Evolutionary conservation across 2,797 vertebrate species (phyloP), one percentile per base, ranked within the genome.

Genomic region (Allenopithecus nigroviridis): DNA sequence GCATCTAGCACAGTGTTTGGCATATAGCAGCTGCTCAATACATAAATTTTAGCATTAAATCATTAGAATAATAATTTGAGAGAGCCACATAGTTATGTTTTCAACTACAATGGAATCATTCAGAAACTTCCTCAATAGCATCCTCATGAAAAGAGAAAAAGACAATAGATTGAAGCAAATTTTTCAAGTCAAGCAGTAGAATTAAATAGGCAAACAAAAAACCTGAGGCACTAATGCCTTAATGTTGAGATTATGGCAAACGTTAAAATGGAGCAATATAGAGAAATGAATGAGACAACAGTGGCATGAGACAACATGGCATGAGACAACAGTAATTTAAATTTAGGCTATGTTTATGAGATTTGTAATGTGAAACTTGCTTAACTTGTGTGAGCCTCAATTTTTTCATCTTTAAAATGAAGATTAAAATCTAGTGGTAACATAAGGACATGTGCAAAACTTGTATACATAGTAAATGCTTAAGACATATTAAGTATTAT

Each of bases 401-500:
- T 64, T 61, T 94, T 70, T 19, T 81, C 48, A 76, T 75, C 43
- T 91, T 74, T 75, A 84, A 90, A 92, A 75, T 75, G n/a, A 91
- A 92, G 28, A 93, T 57, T 64, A 19, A 93, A 86, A 55, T 30
- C 8, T 61, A 86, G 43, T 78, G 21, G 64, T 5, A 59, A 64
- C 12, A 36, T 75, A 75, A 83, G 59, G 26, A 61, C 28, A 72
- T 74, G 24, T 84, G 14, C 3, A 57, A 79, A 74, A 39, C 28
- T 21, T 92, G 13, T 3, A 17, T 43, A n/a, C 10, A 59, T 11
- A 70, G 19, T 30, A 86, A 59, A 61, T n/a, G 19, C 26, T 93
- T 46, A 57, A 59, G 17, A 85, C 84, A 46, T 57, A 68, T 41
- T 30, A 39, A 11, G 3, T n/a, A 43, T 39, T 39, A 39, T 89